Conservation (phyloP, 2,888 invertebrate species). For the Acrobasis repandana region DNA sequence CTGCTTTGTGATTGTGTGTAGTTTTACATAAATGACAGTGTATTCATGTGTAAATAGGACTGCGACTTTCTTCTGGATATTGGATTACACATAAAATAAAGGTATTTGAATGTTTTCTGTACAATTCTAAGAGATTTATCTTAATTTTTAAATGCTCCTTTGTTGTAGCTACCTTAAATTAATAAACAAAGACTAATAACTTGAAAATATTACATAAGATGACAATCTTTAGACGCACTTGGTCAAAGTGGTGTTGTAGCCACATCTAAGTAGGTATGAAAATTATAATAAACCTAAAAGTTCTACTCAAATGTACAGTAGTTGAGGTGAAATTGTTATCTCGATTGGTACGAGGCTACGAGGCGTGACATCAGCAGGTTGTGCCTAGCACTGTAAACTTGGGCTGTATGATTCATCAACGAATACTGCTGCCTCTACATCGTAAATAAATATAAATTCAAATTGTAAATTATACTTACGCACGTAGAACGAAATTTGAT, state of each 20-base stretch:
- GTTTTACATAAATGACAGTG: slow-evolving; percentile 76
- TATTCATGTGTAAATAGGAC: slow-evolving; percentile 74
- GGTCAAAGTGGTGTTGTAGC: slow-evolving; percentile 32
- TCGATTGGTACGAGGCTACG: slow-evolving; percentile 48
- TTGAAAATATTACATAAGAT: slow-evolving; percentile 72
- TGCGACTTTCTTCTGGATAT: slow-evolving; percentile 78
- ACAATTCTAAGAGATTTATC: slow-evolving; percentile 45
- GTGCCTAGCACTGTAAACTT: slow-evolving; percentile 63
- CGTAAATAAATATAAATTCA: slow-evolving; percentile 9
- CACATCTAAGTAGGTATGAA: neutral
- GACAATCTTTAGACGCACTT: slow-evolving; percentile 40
- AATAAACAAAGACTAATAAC: slow-evolving; percentile 32
- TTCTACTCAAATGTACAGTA: slow-evolving; percentile 40
- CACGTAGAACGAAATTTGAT: no score
- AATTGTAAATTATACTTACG: slow-evolving; percentile 26
- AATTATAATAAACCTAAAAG: slow-evolving; percentile 38
- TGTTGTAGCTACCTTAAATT: slow-evolving; percentile 30
- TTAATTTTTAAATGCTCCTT: slow-evolving; percentile 35
- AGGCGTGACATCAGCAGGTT: slow-evolving; percentile 76
- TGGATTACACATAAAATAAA: slow-evolving; percentile 81
- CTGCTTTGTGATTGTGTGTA: slow-evolving; percentile 76
- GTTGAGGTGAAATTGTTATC: slow-evolving; percentile 40
- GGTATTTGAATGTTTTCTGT: slow-evolving; percentile 77
- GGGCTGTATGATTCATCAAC: slow-evolving; percentile 65
- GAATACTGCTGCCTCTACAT: slow-evolving; percentile 38